Evolutionary conservation across 2,888 invertebrate species (phyloP), one percentile per base, ranked within the genome.

Genomic region (Orchestes rusci): DNA sequence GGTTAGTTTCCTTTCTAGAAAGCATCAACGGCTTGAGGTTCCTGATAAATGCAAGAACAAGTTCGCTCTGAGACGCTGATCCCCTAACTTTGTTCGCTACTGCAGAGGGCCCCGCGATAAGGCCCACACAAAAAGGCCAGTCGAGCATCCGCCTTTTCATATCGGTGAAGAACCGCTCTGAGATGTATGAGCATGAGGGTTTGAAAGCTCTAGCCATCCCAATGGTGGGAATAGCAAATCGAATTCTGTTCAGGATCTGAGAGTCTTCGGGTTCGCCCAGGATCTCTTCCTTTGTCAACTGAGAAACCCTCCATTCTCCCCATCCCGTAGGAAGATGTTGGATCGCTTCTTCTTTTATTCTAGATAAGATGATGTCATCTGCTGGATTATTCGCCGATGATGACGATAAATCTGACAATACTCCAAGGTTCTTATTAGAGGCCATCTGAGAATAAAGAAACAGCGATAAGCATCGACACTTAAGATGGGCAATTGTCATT

Each of bases 51-150:
- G 53, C 48, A n/a, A 44, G 32, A 4, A 48, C 18, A 13, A 51
- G 29, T 31, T 54, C 55, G 38, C 52, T 54, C 31, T 48, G 52
- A 13, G 43, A 42, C n/a, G 52, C 54, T 23, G 53, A 53, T 8
- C 53, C 56, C 28, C 53, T 15, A 12, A 56, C 43, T 18, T 45
- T 33, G 10, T 55, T 44, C 4, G 52, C 53, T 27, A 56, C 37
- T 5, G 40, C 38, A n/a, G 51, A 32, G 10, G 53, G 53, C 4
- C 43, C 43, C 23, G 52, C 16, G 13, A 41, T 36, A 5, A 41
- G 27, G 4, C 51, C 56, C 12, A 45, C 28, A 37, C 56, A 57
- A 13, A 59, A 45, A 7, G 51, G 45, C 58, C 58, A 59, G 10
- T 50, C 37, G 7, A 60, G 32, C 39, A 59, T 51, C 18, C 45